Evolutionary conservation across 2,797 vertebrate species (phyloP).

Genomic region (Enteromius viviparus): DNA sequence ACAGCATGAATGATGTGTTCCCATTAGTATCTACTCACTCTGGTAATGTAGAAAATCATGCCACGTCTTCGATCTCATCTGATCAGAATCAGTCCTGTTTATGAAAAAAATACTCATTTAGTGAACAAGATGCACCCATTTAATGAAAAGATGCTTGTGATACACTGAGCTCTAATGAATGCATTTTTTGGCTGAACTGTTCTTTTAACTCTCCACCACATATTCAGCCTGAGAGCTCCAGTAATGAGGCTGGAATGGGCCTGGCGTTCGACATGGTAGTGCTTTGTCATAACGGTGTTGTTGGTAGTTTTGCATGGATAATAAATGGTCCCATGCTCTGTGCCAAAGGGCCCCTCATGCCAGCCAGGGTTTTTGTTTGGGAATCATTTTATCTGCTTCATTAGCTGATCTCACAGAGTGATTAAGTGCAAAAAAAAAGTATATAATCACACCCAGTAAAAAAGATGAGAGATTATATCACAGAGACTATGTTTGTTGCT

Average conservation of each 20-base stretch:
- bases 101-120: not conserved
- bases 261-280: slow-evolving; percentile 31
- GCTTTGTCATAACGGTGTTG: slow-evolving; percentile 35
- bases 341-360: slow-evolving; percentile 36
- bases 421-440: slow-evolving; percentile 11
- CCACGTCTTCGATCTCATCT: not conserved
- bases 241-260: slow-evolving; percentile 44
- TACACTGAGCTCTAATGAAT: slow-evolving; percentile 1
- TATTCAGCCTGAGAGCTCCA: slow-evolving; percentile 7
- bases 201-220: slow-evolving; percentile 1
- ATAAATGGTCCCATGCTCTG: slow-evolving; percentile 34
- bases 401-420: slow-evolving; percentile 33
- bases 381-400: slow-evolving; percentile 45
- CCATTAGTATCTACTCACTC: slow-evolving; percentile 13
- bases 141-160: not conserved
- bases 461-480: not conserved
- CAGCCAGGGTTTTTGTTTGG: slow-evolving; percentile 42
- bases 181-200: not conserved
- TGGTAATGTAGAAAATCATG: not conserved
- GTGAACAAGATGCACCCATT: not conserved
- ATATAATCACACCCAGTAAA: not conserved
- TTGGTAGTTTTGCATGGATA: slow-evolving; percentile 36
- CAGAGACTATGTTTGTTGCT: not conserved
- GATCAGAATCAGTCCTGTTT: not conserved
- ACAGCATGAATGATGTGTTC: not conserved